Conservation (phyloP, 2,797 vertebrate genomes). For the Clarias fuscus region DNA sequence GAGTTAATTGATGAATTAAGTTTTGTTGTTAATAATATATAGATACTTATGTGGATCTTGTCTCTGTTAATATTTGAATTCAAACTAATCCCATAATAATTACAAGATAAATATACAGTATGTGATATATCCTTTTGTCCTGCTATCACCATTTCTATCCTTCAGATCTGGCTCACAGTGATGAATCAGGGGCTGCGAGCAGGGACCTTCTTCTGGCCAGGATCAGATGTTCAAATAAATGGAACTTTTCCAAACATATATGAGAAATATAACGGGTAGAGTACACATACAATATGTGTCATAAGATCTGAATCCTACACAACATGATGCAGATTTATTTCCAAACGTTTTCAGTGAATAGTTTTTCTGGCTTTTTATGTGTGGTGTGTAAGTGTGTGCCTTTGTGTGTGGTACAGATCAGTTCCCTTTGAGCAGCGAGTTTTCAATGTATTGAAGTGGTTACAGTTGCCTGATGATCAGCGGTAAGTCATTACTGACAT, state of each 20-base stretch:
- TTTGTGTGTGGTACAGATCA: constrained; percentile 52
- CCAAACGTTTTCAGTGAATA: neutral
- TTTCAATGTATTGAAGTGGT: constrained; percentile 71
- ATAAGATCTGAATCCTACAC: neutral
- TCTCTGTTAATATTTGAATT: neutral
- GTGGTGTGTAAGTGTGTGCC: constrained; percentile 30
- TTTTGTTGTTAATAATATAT: neutral
- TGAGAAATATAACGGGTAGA: constrained; percentile 68
- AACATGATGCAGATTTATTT: neutral
- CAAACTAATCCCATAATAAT: neutral
- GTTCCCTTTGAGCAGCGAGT: constrained; percentile 75
- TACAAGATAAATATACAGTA: neutral
- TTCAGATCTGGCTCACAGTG: constrained; percentile 78
- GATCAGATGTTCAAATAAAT: constrained; percentile 77
- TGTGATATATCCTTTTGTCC: neutral
- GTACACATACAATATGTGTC: neutral
- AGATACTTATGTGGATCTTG: neutral
- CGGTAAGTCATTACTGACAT: constrained; percentile 33
- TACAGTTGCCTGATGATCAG: constrained; percentile 68
- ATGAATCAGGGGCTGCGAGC: constrained; percentile 71
- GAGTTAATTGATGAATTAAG: too few species aligned
- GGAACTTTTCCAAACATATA: constrained; percentile 72
- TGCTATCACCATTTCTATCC: neutral
- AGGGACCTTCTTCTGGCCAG: constrained; percentile 80
- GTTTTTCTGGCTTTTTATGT: neutral